Evolutionary conservation across 2,113 vertebrate species (phyloP), one percentile per base, ranked within the genome.

Genomic region (Cyprinodon brontotheroides): DNA sequence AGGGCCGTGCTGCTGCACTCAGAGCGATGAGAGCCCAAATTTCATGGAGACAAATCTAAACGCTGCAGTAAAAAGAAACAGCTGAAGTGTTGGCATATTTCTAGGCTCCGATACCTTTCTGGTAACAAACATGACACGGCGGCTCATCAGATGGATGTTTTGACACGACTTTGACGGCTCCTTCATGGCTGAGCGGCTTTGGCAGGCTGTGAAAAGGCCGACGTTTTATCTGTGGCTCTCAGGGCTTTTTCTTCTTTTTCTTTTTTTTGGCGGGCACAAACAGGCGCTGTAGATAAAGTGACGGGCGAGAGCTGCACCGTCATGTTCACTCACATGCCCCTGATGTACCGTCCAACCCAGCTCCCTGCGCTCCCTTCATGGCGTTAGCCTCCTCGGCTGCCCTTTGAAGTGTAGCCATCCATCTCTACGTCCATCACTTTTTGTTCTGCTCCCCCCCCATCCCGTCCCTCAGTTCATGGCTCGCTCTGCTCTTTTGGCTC

Each of bases 161-260:
- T 78, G 83, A 85, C 86, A 73, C 70, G 1, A 69, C 61, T 80
- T 72, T 76, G 83, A 82, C 82, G 40, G 73, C 3, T 70, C 47
- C 65, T 77, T 77, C 70, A 48, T 39, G 79, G 79, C 80, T 75
- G 82, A 82, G 86, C 72, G 70, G 68, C 65, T 72, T 45, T 74
- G 83, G 81, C 68, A 64, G 78, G 74, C 75, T 72, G 77, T 77
- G 86, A 75, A 78, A 83, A 86, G 87, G 82, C 82, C 43, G 65
- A 75, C 79, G 84, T 68, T 87, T 91, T 91, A 89, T 91, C 85
- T 90, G 75, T 70, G 85, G 84, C 87, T 79, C 75, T 89, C 89
- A 84, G 78, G 77, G 87, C 80, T 86, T 75, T 83, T 84, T 70
- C 69, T 59, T 41, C n/a, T 53, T 57, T 47, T 47, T 53, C 2